Evolutionary conservation across 92 coral and sea anemone genomes (phyloP), one percentile per base, ranked within the genome.

Genomic region (Porites lobata): DNA sequence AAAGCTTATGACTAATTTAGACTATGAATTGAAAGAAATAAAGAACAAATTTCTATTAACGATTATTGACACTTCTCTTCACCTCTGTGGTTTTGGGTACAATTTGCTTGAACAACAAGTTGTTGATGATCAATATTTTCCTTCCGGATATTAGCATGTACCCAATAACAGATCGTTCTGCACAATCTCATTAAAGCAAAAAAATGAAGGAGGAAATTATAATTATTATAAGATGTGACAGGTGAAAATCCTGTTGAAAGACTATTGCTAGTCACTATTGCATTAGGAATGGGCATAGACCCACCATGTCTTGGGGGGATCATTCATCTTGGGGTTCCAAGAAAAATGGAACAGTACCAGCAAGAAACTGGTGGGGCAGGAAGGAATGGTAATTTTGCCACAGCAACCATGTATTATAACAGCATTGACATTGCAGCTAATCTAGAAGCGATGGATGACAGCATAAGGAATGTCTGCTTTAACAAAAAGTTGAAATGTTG

Each of bases 351-450:
- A 21, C 79, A 73, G 29, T 82, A 67, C 76, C 76, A 66, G 10
- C 80, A 72, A 72, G 87, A 83, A 83, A 71, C 80, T 21, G 79
- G 80, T 11, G 72, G 87, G 69, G 87, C 80, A 22, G 86, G 86
- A 20, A 68, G 70, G 53, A 57, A 57, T 69, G 86, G 86, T 47
- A 52, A 69, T 24, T 74, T 62, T 83, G 69, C 80, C 24, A 71
- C 87, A 71, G 87, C 87, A 2, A 68, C 88, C 18, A 73, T 84
- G 29, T 69, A 20, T 52, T 84, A 57, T 50, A 84, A 73, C 57
- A 59, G 71, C 50, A 72, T 72, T 18, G 52, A 84, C 57, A 84
- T 73, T 72, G 88, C 88, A 51, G 26, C 79, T 50, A 84, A 84
- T 76, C 22, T 72, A 14, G 88, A 84, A 72, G 74, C 81, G 72